phyloP scores from a whole-genome alignment of 2,113 vertebrate species.

The Halcyon senegalensis region DNA sequence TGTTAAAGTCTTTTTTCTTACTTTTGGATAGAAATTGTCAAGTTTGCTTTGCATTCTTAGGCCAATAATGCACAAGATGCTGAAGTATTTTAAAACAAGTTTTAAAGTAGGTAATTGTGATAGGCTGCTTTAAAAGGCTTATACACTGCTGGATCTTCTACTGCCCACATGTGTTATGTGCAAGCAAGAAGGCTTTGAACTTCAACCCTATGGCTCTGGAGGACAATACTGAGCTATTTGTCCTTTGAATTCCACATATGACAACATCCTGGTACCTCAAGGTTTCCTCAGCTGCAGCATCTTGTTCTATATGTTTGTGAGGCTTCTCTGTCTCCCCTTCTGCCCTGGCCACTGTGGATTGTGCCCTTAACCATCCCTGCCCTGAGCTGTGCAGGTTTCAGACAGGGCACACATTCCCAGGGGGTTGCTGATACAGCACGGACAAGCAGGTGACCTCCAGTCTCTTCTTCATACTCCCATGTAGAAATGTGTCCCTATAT shows the following conservation, averaged over 20 bases:
- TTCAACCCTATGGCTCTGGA: neutral
- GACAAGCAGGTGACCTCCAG: neutral
- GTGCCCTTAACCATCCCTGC: accelerated
- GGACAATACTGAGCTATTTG: neutral
- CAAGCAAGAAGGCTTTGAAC: neutral
- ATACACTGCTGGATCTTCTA: neutral
- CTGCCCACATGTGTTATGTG: neutral
- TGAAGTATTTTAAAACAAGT: neutral
- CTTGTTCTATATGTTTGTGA: neutral
- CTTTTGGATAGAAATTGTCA: neutral
- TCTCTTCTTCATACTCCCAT: neutral
- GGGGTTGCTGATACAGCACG: accelerated
- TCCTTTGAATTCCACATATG: neutral
- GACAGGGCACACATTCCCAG: neutral
- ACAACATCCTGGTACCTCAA: neutral
- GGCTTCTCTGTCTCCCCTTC: neutral
- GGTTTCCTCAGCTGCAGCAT: accelerated
- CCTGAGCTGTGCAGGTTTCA: accelerated
- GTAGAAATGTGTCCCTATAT: neutral
- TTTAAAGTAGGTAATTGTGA: neutral
- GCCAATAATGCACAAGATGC: neutral
- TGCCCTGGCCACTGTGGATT: neutral
- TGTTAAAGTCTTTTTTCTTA: neutral
- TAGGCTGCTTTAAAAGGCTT: neutral
- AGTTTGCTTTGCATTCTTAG: neutral